phyloP scores from a whole-genome alignment of 30 jellyfish, hydroid and myxozoan genomes.

The Chrysaora quinquecirrha region DNA sequence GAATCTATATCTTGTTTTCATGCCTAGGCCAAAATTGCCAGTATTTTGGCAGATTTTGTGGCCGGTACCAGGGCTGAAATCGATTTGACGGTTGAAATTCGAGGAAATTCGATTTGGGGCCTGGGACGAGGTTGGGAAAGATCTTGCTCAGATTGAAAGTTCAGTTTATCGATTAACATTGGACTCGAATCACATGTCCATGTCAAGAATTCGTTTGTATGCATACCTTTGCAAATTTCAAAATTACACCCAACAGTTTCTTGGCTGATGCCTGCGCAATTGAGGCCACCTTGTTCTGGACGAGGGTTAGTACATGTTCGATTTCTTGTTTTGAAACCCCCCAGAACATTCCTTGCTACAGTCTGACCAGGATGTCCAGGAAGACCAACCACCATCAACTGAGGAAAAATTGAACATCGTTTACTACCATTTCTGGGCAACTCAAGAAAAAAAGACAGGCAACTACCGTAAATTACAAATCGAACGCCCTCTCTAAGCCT shows the following conservation, averaged over 20 bases:
- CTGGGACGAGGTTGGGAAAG: too few relatives aligned
- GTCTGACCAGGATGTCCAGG: background rate
- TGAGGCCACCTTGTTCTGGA: conserved; percentile 17
- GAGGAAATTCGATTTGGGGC: too few relatives aligned
- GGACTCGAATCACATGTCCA: too few relatives aligned
- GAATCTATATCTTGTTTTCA: too few relatives aligned
- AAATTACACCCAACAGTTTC: background rate
- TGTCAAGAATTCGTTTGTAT: background rate
- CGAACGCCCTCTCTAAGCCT: background rate
- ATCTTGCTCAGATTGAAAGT: too few relatives aligned
- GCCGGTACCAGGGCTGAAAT: too few relatives aligned
- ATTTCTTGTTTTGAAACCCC: conserved; percentile 10
- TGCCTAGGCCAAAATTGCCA: too few relatives aligned
- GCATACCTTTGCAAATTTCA: background rate
- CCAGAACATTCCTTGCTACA: conserved; percentile 26
- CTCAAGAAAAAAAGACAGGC: background rate
- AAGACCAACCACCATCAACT: conserved; percentile 34
- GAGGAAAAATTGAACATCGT: background rate
- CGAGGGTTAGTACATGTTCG: conserved; percentile 16
- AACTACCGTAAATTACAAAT: background rate
- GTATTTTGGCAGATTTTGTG: too few relatives aligned
- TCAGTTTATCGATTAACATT: too few relatives aligned
- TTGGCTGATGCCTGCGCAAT: background rate
- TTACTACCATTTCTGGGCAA: background rate
- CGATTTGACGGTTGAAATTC: too few relatives aligned